Base-by-base conservation (phyloP, 37 sponge, comb jelly and placozoan species). In the Spongilla lacustris region DNA sequence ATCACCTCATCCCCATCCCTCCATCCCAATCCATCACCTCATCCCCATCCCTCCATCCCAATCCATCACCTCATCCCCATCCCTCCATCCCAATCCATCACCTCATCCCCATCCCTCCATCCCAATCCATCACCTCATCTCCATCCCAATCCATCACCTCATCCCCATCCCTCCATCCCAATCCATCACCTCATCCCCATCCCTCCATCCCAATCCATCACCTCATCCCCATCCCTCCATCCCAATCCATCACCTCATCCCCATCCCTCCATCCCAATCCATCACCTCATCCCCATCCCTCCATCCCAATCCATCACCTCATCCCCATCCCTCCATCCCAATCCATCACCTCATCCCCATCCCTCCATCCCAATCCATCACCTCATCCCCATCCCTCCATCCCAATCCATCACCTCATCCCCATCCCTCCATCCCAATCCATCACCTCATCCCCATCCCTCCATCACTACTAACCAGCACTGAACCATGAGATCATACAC, bases 401-500 rank as follows among this genome's bases (percentile, higher is more conserved):
- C 14, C 58, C 58, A 6, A 58, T 14, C 14, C 21, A 58, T 17
- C 3, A 6, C 14, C 58, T 17, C 19, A 46, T 46, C 46, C 46
- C 21, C 58, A 58, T 17, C 4, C 58, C 58, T 58, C 58, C 58
- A 10, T 19, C 14, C 58, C 58, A 6, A 10, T 17, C 41, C 41
- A 41, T 6, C 3, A 3, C 58, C 14, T 58, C 46, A 46, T 8
- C 46, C 4, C 46, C 46, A 46, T 46, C 46, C 4, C 46, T 10
- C 46, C 46, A 46, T 46, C 46, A 46, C 46, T 58, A 69, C 83
- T 77, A 58, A 91, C 91, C 91, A 91, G 41, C 81, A 82, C 71
- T 81, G 46, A 25, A 91, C 79, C 91, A 91, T 91, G 12, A 86
- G 26, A 29, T 82, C 70, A 48, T 91, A 91, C 32, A 91, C 85